These are phyloP conservation scores for Atrichornis clamosus DNA, from an alignment of 2,113 vertebrate species.

Conservation along the genomic window DNA sequence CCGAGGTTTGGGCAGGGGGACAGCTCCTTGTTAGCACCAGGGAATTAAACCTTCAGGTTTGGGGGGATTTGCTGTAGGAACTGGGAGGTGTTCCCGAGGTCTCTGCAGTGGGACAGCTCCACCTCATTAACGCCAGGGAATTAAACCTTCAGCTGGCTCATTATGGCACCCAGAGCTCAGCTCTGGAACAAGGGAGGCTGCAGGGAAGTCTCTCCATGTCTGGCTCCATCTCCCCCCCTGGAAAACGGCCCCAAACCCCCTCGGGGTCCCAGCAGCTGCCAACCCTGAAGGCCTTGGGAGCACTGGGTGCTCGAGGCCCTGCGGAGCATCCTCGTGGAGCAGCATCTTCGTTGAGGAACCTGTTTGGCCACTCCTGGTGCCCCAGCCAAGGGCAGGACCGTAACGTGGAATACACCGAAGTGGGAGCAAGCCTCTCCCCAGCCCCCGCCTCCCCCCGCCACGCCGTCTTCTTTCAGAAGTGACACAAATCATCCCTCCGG, in stretches of 20 bases:
- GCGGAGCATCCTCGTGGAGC: background rate
- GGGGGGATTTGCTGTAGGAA: background rate
- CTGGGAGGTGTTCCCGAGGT: background rate
- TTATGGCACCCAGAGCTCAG: background rate
- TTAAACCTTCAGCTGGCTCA: background rate
- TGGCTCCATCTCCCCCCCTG: rapidly evolving
- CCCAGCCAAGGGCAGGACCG: background rate
- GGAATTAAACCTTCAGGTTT: too few relatives aligned
- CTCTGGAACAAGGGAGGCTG: background rate
- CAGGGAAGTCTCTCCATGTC: rapidly evolving
- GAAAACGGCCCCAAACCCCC: background rate
- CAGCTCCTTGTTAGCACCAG: background rate
- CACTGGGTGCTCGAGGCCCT: background rate
- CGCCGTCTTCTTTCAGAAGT: background rate
- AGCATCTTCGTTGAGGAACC: background rate
- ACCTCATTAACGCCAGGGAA: background rate
- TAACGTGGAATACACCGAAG: background rate
- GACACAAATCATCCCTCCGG: background rate
- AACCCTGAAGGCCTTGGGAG: background rate
- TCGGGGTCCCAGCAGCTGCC: rapidly evolving
- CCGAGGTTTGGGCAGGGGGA: background rate
- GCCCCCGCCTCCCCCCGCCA: background rate
- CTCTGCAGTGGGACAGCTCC: background rate
- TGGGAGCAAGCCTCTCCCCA: background rate
- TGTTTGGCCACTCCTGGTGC: background rate